Evolutionary conservation across 2,113 vertebrate species (phyloP).

Genomic region (Oceanodroma tethys): DNA sequence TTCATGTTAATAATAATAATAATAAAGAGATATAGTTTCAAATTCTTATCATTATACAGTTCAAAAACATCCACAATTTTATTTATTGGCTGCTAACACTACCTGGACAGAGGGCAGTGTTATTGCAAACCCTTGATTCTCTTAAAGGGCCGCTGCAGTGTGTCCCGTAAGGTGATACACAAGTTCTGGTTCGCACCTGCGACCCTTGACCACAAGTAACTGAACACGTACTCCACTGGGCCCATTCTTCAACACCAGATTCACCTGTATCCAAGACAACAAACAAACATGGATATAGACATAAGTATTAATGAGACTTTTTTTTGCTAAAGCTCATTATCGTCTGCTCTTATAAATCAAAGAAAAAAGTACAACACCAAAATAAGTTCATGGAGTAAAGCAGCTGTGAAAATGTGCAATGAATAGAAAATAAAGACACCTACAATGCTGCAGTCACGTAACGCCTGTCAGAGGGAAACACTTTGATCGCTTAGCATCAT

Average conservation of each 20-base stretch:
- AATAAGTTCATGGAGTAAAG: constrained; percentile 54
- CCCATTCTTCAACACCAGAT: constrained; percentile 99
- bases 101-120: constrained; percentile 99
- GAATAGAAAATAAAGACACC: constrained; percentile 46
- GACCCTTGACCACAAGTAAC: constrained; percentile 99
- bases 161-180: constrained; percentile 99
- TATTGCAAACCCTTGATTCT: constrained; percentile 99
- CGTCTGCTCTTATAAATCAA: constrained; percentile 28
- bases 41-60: constrained; percentile 75
- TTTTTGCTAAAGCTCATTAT: neutral
- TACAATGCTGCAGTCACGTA: neutral
- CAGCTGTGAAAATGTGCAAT: constrained; percentile 49
- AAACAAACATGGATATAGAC: constrained; percentile 77
- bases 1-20: neutral
- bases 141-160: constrained; percentile 99
- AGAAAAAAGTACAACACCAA: constrained; percentile 8
- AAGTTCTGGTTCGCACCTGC: constrained; percentile 99
- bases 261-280: constrained; percentile 98
- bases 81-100: constrained; percentile 97
- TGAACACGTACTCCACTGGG: constrained; percentile 99
- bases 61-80: constrained; percentile 81
- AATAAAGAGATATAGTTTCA: constrained; percentile 32
- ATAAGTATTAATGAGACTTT: constrained; percentile 44
- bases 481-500: neutral
- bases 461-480: neutral